Evolutionary conservation across 2,888 invertebrate genomes (phyloP).

Genomic region (Petrolisthes cinctipes): DNA sequence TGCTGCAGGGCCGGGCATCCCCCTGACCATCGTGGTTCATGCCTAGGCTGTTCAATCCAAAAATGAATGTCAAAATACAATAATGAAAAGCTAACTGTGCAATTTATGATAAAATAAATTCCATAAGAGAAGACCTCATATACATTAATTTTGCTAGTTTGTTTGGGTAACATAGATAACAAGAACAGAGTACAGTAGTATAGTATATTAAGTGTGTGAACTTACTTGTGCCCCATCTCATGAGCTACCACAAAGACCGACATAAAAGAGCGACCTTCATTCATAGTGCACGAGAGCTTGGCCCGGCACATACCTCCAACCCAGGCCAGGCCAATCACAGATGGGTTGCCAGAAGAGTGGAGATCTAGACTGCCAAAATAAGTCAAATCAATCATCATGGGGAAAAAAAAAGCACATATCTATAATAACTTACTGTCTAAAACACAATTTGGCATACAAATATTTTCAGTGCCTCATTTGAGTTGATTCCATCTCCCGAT

Average conservation of each 20-base stretch:
- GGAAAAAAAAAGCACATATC: no score
- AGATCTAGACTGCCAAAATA: constrained; percentile 63
- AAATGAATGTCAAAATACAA: no score
- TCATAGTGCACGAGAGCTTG: constrained; percentile 72
- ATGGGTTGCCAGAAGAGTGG: constrained; percentile 66
- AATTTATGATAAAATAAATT: no score
- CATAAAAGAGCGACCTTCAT: constrained; percentile 72
- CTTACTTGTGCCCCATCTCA: constrained; percentile 73
- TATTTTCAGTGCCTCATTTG: no score
- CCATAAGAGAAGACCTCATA: no score
- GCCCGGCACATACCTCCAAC: constrained; percentile 72
- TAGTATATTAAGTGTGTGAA: constrained; percentile 16
- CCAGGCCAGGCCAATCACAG: constrained; percentile 71
- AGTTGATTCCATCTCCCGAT: no score
- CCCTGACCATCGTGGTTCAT: constrained; percentile 70
- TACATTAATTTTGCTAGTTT: no score
- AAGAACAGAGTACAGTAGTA: background rate
- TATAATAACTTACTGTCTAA: no score
- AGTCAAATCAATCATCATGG: no score
- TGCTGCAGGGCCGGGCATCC: constrained; percentile 69
- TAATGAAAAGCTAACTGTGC: no score
- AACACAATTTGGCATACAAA: no score
- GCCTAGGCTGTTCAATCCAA: constrained; percentile 67
- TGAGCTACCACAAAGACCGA: constrained; percentile 73
- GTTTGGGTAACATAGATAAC: no score